A percentile compares a stretch with the other conserved stretches of the same genome.
These are phyloP conservation scores for Coregonus sp. DNA, from an alignment of 2,797 vertebrate species.

Conservation along the genomic window DNA sequence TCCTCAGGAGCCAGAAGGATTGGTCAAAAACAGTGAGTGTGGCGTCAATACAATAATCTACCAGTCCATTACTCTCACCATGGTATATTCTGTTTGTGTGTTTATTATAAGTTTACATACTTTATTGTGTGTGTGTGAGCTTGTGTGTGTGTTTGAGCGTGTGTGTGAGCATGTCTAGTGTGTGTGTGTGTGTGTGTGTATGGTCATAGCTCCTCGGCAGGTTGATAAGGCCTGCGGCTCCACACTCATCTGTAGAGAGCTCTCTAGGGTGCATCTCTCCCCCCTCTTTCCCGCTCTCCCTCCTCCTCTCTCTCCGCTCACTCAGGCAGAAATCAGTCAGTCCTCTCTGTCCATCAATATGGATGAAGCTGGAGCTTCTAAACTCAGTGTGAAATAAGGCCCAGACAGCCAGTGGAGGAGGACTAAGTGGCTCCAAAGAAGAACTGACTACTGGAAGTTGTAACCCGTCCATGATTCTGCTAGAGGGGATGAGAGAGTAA, in stretches of 20 bases:
- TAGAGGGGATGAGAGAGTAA: not conserved
- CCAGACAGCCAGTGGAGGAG: not conserved
- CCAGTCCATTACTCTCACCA: conserved; percentile 25
- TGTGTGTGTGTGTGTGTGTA: conserved; percentile 1
- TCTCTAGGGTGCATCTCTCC: not conserved
- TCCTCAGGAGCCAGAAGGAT: conserved; percentile 44
- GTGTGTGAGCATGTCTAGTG: not conserved
- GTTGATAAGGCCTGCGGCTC: not conserved
- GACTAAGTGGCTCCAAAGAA: not conserved
- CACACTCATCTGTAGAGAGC: not conserved
- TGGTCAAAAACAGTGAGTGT: conserved; percentile 48
- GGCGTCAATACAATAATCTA: conserved; percentile 41
- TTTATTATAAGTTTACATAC: not conserved
- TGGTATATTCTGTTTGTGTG: not conserved
- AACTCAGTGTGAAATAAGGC: conserved; percentile 2
- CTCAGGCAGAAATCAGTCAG: conserved; percentile 5
- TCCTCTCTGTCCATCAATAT: conserved; percentile 1
- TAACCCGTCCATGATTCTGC: not conserved
- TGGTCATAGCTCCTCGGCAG: not conserved
- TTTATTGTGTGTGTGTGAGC: not conserved
- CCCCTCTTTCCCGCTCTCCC: not conserved
- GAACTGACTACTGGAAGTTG: not conserved
- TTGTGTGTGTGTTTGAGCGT: not conserved
- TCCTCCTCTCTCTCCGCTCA: not conserved
- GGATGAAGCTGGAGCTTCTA: not conserved